Evolutionary conservation across 2,888 invertebrate species (phyloP).

Genomic region (Yponomeuta plumbellus): DNA sequence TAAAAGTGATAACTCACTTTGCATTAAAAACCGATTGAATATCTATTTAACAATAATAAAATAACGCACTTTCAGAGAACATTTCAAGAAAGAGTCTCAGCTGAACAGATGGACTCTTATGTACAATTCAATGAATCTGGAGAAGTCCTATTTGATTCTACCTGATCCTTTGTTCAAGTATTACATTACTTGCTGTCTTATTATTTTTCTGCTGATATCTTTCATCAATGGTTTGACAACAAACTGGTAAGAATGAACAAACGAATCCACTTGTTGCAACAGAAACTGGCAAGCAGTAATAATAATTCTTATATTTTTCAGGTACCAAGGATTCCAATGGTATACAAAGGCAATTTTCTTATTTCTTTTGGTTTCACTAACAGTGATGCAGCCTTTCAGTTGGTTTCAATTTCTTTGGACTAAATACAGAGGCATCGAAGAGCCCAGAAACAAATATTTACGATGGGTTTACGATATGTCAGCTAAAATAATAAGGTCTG

Average conservation of each 20-base stretch:
- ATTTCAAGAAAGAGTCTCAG: slow-evolving; percentile 78
- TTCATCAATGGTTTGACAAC: slow-evolving; percentile 59
- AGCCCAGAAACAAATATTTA: slow-evolving; percentile 72
- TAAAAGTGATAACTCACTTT: not conserved
- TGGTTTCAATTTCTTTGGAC: slow-evolving; percentile 87
- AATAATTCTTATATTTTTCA: slow-evolving; percentile 6
- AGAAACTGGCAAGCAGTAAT: too few relatives aligned
- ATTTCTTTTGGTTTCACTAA: slow-evolving; percentile 37
- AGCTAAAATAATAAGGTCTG: slow-evolving; percentile 77
- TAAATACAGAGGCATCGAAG: slow-evolving; percentile 63
- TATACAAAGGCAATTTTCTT: slow-evolving; percentile 46
- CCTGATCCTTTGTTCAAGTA: slow-evolving; percentile 92
- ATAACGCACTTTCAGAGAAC: slow-evolving; percentile 77
- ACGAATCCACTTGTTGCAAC: too few relatives aligned
- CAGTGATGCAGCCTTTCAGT: slow-evolving; percentile 80
- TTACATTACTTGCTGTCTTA: slow-evolving; percentile 69
- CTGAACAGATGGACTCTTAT: slow-evolving; percentile 70
- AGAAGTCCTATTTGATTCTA: slow-evolving; percentile 83
- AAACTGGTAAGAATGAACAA: slow-evolving; percentile 45
- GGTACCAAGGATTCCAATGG: slow-evolving; percentile 32
- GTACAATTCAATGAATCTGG: slow-evolving; percentile 74
- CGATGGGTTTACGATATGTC: slow-evolving; percentile 79
- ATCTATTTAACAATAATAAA: not conserved
- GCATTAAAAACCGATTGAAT: too few relatives aligned
- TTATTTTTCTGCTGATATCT: slow-evolving; percentile 51